These are phyloP conservation scores for Anolis sagrei DNA, from an alignment of 2,113 vertebrate genomes.

Conservation along the genomic window DNA sequence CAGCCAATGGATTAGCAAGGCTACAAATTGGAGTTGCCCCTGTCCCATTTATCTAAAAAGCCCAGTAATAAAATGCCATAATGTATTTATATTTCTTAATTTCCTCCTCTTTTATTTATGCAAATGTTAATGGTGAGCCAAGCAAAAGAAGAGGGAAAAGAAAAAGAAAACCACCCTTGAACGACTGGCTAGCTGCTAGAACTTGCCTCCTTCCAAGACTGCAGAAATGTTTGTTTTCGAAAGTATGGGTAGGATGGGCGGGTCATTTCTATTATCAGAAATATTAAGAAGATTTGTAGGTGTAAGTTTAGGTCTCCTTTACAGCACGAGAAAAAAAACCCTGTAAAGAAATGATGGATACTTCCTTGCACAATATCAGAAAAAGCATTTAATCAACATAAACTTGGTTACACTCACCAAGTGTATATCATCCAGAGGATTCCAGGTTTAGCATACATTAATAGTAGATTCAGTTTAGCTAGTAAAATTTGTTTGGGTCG, in stretches of 20 bases:
- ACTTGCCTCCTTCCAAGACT: constrained; percentile 61
- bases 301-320: background rate
- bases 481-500: background rate
- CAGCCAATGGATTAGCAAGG: constrained; percentile 16
- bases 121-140: constrained; percentile 58
- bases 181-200: constrained; percentile 53
- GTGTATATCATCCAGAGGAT: too few relatives aligned
- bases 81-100: constrained; percentile 22
- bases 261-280: constrained; percentile 7
- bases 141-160: constrained; percentile 1
- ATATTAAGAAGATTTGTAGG: background rate
- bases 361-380: too few relatives aligned
- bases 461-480: background rate
- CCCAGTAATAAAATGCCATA: constrained; percentile 58
- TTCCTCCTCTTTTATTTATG: constrained; percentile 54
- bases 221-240: constrained; percentile 50
- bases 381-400: too few relatives aligned
- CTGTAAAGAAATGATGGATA: too few relatives aligned
- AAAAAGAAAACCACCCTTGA: constrained; percentile 35
- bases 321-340: too few relatives aligned
- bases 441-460: too few relatives aligned
- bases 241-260: constrained; percentile 31
- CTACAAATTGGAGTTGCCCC: constrained; percentile 20
- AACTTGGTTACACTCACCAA: too few relatives aligned
- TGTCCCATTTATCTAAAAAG: constrained; percentile 22